Evolutionary conservation across 2,797 vertebrate species (phyloP).

Genomic region (Pangasius krempfi): DNA sequence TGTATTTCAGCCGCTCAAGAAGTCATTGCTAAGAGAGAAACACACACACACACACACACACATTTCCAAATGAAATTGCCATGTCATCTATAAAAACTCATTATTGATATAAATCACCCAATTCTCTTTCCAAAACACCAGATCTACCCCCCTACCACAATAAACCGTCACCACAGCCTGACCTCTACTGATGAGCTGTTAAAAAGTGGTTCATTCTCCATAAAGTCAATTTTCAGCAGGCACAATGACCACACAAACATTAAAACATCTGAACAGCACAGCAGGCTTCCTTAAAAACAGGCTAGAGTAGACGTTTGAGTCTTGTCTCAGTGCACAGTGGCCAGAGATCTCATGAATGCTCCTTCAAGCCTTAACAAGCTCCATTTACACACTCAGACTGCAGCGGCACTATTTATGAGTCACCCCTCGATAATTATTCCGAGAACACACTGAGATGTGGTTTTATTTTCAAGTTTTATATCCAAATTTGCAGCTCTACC

Average conservation of each 20-base stretch:
- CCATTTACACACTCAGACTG: constrained; percentile 38
- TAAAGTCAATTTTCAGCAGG: constrained; percentile 36
- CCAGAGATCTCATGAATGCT: constrained; percentile 30
- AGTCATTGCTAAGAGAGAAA: constrained; percentile 10
- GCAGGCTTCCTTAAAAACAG: constrained; percentile 21
- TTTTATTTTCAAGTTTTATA: constrained; percentile 33
- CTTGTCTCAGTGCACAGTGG: constrained; percentile 28
- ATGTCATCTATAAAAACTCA: constrained; percentile 48
- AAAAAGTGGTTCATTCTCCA: constrained; percentile 27
- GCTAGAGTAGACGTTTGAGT: constrained; percentile 11
- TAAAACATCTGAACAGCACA: constrained; percentile 12
- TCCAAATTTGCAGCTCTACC: constrained; percentile 19
- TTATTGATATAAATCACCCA: constrained; percentile 78
- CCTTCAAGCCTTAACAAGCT: constrained; percentile 41
- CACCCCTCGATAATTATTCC: constrained; percentile 39
- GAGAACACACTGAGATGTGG: constrained; percentile 31
- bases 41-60: neutral
- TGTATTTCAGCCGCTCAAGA: neutral
- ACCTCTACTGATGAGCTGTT: constrained; percentile 20
- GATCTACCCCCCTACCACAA: constrained; percentile 54
- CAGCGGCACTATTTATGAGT: constrained; percentile 47
- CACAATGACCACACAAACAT: constrained; percentile 34
- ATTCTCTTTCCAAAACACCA: constrained; percentile 67
- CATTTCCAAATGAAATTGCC: neutral
- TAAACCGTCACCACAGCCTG: constrained; percentile 53